These are phyloP conservation scores for Menidia beryllina DNA, from an alignment of 2,113 vertebrate genomes.

Conservation along the genomic window DNA sequence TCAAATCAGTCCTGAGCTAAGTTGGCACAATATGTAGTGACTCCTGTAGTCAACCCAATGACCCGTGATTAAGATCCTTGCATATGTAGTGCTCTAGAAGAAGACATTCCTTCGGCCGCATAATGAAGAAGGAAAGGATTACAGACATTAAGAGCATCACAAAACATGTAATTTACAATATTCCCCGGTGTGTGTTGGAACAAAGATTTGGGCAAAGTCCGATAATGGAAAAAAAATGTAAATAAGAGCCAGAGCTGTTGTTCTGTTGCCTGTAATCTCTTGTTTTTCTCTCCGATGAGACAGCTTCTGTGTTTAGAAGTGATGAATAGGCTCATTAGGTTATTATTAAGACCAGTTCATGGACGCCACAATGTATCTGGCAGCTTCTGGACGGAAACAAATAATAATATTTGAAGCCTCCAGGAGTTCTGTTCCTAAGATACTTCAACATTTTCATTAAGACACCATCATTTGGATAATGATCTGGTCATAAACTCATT, in stretches of 20 bases:
- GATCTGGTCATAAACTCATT: conserved; percentile 25
- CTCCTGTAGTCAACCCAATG: conserved; percentile 60
- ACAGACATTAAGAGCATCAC: conserved; percentile 6
- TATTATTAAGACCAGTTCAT: conserved; percentile 38
- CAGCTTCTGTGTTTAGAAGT: background rate
- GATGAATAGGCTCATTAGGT: conserved; percentile 29
- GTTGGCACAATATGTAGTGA: conserved; percentile 57
- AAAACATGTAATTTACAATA: conserved; percentile 40
- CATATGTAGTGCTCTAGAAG: conserved; percentile 43
- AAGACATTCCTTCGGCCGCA: conserved; percentile 16
- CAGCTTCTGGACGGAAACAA: conserved; percentile 48
- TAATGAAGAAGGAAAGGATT: conserved; percentile 15
- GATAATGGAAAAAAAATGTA: background rate
- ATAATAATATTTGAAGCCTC: conserved; percentile 8
- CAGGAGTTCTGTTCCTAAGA: conserved; percentile 31
- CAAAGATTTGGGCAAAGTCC: background rate
- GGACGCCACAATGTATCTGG: conserved; percentile 29
- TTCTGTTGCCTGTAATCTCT: no score
- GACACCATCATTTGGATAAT: conserved; percentile 44
- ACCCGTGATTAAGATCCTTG: conserved; percentile 62
- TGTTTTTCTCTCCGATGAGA: background rate
- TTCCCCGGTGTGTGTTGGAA: conserved; percentile 11
- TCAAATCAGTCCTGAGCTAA: conserved; percentile 58
- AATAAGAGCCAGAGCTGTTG: background rate
- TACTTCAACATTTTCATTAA: conserved; percentile 53